A percentile compares a stretch with the other conserved stretches of the same genome.
Conservation (phyloP, 2,113 vertebrate genomes). For the Myocastor coypus region DNA sequence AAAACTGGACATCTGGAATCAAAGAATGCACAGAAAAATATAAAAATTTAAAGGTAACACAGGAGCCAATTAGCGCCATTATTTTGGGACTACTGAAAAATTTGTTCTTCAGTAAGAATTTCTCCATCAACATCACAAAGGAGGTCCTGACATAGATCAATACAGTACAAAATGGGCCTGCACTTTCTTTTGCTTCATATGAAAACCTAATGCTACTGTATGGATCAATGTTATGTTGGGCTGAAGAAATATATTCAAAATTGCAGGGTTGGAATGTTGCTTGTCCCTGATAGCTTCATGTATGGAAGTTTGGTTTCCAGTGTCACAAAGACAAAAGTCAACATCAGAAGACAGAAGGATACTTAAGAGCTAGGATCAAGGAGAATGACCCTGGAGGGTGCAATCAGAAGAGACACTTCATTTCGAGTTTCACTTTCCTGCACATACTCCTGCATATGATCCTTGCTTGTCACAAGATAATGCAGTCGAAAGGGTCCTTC, state of each 20-base stretch:
- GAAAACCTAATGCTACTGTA: neutral
- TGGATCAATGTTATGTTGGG: neutral
- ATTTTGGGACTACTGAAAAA: neutral
- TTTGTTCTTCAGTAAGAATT: neutral
- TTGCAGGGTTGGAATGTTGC: neutral
- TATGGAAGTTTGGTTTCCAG: neutral
- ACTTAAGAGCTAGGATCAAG: neutral
- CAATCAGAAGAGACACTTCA: neutral
- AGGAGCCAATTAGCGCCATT: neutral
- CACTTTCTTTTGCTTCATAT: neutral
- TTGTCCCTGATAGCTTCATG: neutral
- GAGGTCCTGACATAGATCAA: neutral
- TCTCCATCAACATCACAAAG: neutral
- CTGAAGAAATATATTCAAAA: neutral
- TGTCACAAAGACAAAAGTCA: neutral
- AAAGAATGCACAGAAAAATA: neutral
- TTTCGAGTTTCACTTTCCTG: neutral
- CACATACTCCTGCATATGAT: too few species aligned
- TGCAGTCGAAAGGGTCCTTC: neutral
- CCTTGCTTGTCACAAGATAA: neutral
- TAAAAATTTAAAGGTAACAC: neutral
- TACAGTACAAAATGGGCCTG: neutral
- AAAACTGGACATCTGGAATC: neutral
- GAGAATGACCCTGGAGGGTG: neutral
- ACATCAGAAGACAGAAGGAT: neutral